phyloP scores from a whole-genome alignment of 35 echinoderm and acorn worm genomes.

The Amphiura filiformis region DNA sequence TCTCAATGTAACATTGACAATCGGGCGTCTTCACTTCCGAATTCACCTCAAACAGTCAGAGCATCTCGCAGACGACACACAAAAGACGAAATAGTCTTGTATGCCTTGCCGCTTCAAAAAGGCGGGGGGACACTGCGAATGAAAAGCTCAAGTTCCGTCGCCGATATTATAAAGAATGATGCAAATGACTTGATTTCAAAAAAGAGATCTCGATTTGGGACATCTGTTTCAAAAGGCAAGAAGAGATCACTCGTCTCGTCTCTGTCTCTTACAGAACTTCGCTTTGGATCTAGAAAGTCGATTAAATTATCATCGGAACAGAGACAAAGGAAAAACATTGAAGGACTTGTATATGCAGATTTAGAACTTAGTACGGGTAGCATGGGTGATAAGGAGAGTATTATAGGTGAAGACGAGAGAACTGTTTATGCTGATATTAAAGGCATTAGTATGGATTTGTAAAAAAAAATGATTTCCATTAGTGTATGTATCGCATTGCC shows the following conservation, averaged over 20 bases:
- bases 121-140: neutral
- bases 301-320: neutral
- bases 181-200: neutral
- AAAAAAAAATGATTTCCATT: neutral
- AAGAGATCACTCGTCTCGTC: neutral
- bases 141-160: neutral
- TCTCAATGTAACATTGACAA: neutral
- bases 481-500: no score
- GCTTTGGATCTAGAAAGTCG: neutral
- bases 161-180: neutral
- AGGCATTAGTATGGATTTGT: neutral
- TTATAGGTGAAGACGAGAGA: neutral
- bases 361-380: neutral
- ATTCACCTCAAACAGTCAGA: neutral
- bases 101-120: neutral
- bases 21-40: neutral
- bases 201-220: neutral
- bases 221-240: neutral
- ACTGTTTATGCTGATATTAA: conserved; percentile 3
- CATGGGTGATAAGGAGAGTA: neutral
- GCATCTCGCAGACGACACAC: neutral
- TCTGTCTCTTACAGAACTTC: neutral
- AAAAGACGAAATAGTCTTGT: neutral
- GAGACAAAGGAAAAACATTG: neutral
- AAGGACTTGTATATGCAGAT: neutral